Evolutionary conservation across 2,113 vertebrate genomes (phyloP), one percentile per base, ranked within the genome.

Genomic region (Xenus cinereus): DNA sequence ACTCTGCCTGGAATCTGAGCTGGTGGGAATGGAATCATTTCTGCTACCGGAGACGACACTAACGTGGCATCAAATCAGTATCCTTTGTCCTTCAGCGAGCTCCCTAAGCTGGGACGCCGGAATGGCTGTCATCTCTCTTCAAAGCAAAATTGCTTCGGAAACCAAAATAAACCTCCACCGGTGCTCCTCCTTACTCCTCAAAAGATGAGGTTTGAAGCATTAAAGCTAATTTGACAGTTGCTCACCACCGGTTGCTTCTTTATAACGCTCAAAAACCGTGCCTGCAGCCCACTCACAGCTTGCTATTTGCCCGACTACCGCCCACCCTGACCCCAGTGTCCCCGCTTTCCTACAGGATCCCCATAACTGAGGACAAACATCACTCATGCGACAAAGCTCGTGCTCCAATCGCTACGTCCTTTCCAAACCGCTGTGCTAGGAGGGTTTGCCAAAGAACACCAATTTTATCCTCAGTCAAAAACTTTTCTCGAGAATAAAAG

Each of bases 351-450:
- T 71, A 10, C 50, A 15, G 51, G 62, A 35, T 43, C 24, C 19
- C 50, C 26, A 1, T 11, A 53, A n/a, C 59, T 13, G 27, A 69
- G 39, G 87, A 17, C 60, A 45, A 57, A 26, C 45, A n/a, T 11
- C 54, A 11, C 32, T 35, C 2, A 0, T 12, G 59, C 69, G 39
- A n/a, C 16, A 17, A 35, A 35, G 43, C 56, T 48, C n/a, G 3
- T 2, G 4, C 43, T 68, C 64, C 43, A 19, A 16, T 7, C n/a
- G 4, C 22, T 3, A 4, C 1, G 22, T 30, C n/a, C 57, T 14
- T 48, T 35, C 63, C 62, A 19, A 39, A 27, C 15, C 3, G 12
- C 51, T 18, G 5, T 0, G 2, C 46, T 1, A 12, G 35, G 50
- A 43, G 30, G 41, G 20, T 37, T 59, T 48, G 51, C 24, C 68